Evolutionary conservation across 2,797 vertebrate genomes (phyloP).

Genomic region (Sebastes matsubarae): DNA sequence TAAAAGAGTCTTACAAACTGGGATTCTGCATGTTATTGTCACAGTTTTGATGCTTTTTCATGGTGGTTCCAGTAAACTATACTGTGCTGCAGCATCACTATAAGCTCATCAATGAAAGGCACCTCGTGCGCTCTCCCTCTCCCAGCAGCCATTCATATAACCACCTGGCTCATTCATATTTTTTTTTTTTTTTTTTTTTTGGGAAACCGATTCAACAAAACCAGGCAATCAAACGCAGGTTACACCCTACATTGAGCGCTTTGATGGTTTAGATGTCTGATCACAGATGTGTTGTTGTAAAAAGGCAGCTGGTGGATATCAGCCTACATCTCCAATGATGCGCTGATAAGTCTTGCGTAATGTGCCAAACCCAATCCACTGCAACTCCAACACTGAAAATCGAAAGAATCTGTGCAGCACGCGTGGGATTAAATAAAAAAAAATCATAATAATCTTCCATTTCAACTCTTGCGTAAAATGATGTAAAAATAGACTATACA

Average conservation of each 20-base stretch:
- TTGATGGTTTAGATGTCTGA: neutral
- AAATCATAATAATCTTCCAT: neutral
- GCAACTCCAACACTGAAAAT: slow-evolving; percentile 29
- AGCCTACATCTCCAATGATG: slow-evolving; percentile 58
- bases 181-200: neutral
- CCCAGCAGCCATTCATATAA: slow-evolving; percentile 78
- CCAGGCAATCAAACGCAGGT: neutral
- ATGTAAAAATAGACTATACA: neutral
- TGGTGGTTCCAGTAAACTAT: neutral
- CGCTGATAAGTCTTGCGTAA: slow-evolving; percentile 73
- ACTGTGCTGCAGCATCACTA: slow-evolving; percentile 22
- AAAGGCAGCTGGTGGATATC: slow-evolving; percentile 41
- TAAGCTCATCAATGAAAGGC: slow-evolving; percentile 71
- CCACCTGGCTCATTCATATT: slow-evolving; percentile 77
- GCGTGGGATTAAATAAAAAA: slow-evolving; percentile 12
- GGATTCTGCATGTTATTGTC: slow-evolving; percentile 8
- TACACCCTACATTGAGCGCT: no score
- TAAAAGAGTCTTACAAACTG: neutral
- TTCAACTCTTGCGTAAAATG: neutral
- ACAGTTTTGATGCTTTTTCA: neutral
- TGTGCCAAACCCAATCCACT: slow-evolving; percentile 73
- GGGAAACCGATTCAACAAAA: slow-evolving; percentile 41
- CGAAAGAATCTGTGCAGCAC: slow-evolving; percentile 19
- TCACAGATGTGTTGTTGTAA: neutral
- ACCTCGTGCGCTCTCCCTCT: slow-evolving; percentile 40